Percentiles rank a stretch among this genome's conserved stretches.
Evolutionary conservation across 2,888 invertebrate genomes (phyloP).

Genomic region (Eristalinus sepulchralis): DNA sequence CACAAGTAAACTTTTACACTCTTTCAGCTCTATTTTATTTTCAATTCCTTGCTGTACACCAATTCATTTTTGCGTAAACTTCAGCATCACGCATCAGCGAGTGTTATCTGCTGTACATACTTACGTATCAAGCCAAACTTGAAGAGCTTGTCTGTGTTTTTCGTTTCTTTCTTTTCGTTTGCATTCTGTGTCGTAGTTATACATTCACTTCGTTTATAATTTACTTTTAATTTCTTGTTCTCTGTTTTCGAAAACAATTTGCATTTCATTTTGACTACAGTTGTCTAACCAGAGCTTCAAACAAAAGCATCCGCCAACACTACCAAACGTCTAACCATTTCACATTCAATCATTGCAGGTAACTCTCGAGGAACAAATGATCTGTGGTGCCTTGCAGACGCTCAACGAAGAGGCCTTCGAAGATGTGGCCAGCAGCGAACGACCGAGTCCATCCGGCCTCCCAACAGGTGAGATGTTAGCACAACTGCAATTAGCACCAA

Average conservation of each 20-base stretch:
- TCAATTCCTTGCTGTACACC: neutral
- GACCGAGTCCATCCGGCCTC: conserved; percentile 83
- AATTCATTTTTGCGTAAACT: neutral
- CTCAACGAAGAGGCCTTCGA: conserved; percentile 96
- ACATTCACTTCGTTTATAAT: neutral
- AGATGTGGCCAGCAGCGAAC: conserved; percentile 90
- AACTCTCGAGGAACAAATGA: conserved; percentile 96
- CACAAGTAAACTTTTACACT: neutral
- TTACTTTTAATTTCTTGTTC: neutral
- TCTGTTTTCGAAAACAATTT: neutral
- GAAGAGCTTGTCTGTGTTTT: neutral
- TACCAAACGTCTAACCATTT: neutral
- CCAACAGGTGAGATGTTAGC: conserved; percentile 81
- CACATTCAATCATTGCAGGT: conserved; percentile 83
- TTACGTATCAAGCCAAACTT: neutral
- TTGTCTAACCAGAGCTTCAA: neutral
- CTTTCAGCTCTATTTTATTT: neutral
- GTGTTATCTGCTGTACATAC: neutral
- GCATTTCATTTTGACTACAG: neutral
- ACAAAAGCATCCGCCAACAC: neutral
- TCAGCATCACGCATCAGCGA: neutral
- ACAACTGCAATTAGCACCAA: conserved; percentile 81
- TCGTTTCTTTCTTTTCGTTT: neutral
- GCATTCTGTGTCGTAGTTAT: neutral
- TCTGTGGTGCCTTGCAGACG: conserved; percentile 95